A percentile compares a stretch with the other conserved stretches of the same genome.
These are phyloP conservation scores for Drosophila burlai DNA, from an alignment of 1,140 invertebrate species.

Conservation along the genomic window DNA sequence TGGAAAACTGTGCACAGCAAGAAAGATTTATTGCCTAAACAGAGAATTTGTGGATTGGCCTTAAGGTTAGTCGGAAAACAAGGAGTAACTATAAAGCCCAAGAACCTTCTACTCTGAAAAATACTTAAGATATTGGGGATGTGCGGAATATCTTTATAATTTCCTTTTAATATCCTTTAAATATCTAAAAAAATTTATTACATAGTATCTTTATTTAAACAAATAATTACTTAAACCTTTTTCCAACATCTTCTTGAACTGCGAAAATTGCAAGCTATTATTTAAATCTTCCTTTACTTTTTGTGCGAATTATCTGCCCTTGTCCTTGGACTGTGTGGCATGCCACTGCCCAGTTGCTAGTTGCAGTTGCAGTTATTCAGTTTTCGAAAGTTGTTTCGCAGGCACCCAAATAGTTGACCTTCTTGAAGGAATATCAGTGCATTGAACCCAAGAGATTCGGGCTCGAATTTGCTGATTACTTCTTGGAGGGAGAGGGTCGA, in stretches of 20 bases:
- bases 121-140: too few species aligned
- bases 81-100: neutral
- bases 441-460: constrained; percentile 49
- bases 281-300: neutral
- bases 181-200: neutral
- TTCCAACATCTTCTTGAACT: neutral
- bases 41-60: neutral
- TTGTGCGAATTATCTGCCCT: constrained; percentile 29
- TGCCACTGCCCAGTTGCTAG: constrained; percentile 30
- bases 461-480: neutral
- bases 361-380: constrained; percentile 23
- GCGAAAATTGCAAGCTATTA: neutral
- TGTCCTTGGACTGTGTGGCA: constrained; percentile 62
- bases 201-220: neutral
- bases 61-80: neutral
- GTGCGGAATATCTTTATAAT: too few species aligned
- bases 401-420: constrained; percentile 64
- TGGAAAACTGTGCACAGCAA: constrained; percentile 11
- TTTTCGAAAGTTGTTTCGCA: constrained; percentile 73
- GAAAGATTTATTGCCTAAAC: neutral
- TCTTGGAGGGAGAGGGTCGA: neutral
- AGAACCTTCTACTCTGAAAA: neutral
- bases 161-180: too few species aligned
- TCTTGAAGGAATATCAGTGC: constrained; percentile 32
- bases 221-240: neutral